Percentiles rank a stretch among this genome's conserved stretches.
These are phyloP conservation scores for Lipotes vexillifer DNA, from an alignment of 2,113 vertebrate species.

Conservation along the genomic window DNA sequence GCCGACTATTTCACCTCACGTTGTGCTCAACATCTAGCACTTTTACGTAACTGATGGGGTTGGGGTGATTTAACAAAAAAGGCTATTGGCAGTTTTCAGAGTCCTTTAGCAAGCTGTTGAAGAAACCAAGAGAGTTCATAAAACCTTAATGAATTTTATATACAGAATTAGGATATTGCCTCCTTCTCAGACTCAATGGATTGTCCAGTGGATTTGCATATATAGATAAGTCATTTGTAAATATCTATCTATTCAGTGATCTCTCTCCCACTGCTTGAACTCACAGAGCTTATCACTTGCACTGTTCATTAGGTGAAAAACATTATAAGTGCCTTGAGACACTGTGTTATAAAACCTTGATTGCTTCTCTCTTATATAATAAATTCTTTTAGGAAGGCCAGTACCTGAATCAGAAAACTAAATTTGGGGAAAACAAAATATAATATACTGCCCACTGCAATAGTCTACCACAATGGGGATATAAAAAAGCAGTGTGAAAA, in stretches of 20 bases:
- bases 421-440: neutral
- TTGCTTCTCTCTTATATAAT: neutral
- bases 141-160: constrained; percentile 22
- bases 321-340: neutral
- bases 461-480: no score
- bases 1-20: neutral
- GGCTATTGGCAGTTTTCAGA: neutral
- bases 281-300: neutral
- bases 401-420: neutral
- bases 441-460: neutral
- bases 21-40: constrained; percentile 3
- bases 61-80: neutral
- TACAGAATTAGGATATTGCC: neutral
- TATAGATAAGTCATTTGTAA: constrained; percentile 3
- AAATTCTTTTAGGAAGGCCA: neutral
- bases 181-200: neutral
- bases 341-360: neutral
- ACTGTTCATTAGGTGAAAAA: neutral
- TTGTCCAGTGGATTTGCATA: neutral
- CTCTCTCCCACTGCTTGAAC: neutral
- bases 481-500: neutral
- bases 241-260: constrained; percentile 23
- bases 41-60: constrained; percentile 16
- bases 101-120: neutral
- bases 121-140: neutral